These are phyloP conservation scores for Peromyscus aztecus DNA, from an alignment of 2,797 vertebrate genomes.

Conservation along the genomic window DNA sequence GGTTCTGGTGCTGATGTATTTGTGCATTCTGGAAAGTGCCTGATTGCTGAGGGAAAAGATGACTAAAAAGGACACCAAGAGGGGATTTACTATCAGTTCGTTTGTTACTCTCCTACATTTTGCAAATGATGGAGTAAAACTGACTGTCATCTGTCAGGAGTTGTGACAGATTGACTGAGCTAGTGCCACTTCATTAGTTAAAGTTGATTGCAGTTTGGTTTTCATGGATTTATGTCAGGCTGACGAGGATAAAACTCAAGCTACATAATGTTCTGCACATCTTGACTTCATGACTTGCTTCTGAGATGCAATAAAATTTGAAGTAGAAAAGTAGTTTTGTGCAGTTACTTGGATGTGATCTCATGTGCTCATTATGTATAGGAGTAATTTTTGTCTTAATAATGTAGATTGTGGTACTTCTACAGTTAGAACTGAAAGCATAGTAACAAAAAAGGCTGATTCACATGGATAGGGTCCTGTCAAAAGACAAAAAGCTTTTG, in stretches of 20 bases:
- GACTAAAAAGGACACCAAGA: neutral
- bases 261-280: neutral
- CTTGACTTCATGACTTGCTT: conserved; percentile 19
- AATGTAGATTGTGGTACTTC: neutral
- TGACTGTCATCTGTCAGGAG: conserved; percentile 9
- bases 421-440: conserved; percentile 2
- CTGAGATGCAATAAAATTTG: neutral
- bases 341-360: neutral
- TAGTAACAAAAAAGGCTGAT: neutral
- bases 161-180: neutral
- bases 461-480: neutral
- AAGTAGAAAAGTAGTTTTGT: neutral
- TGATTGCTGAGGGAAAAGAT: neutral
- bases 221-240: neutral
- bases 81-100: conserved; percentile 6
- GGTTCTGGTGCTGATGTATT: neutral
- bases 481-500: neutral
- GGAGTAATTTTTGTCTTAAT: conserved; percentile 46
- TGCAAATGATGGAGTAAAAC: neutral
- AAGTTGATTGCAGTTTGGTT: neutral
- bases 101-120: neutral
- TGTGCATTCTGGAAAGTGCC: neutral
- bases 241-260: neutral
- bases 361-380: neutral
- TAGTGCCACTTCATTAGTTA: neutral